These are phyloP conservation scores for Caenorhabditis afra DNA, from an alignment of 2,888 invertebrate genomes.

Conservation along the genomic window DNA sequence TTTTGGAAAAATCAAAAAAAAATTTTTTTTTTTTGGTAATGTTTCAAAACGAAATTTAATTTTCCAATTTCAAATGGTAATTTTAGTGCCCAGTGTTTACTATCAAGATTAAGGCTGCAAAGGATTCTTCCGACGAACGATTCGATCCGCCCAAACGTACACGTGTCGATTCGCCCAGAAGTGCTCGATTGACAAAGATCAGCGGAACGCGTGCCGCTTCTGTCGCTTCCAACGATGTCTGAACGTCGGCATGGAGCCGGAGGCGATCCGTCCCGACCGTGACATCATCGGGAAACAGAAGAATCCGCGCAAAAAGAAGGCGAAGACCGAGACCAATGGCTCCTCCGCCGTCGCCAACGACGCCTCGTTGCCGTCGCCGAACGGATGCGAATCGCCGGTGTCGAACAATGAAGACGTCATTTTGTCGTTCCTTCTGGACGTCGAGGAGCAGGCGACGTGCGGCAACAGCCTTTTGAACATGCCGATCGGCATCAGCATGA, in stretches of 20 bases:
- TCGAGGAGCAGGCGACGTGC: slow-evolving; percentile 68
- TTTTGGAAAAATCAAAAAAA: too few species aligned
- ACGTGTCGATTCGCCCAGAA: slow-evolving; percentile 75
- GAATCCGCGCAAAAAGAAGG: slow-evolving; percentile 77
- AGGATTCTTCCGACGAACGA: slow-evolving; percentile 79
- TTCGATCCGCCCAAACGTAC: slow-evolving; percentile 76
- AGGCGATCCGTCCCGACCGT: slow-evolving; percentile 79
- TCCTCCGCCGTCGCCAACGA: slow-evolving; percentile 45
- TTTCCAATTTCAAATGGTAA: too few species aligned
- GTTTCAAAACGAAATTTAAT: too few species aligned
- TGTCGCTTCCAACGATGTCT: slow-evolving; percentile 79
- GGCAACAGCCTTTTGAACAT: slow-evolving; percentile 33
- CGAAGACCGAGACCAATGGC: slow-evolving; percentile 61
- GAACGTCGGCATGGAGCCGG: slow-evolving; percentile 79
- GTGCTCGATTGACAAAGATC: slow-evolving; percentile 79
- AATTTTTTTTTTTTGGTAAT: too few species aligned
- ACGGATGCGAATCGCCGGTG: slow-evolving; percentile 51
- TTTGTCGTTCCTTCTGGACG: slow-evolving; percentile 71
- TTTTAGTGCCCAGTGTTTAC: too few species aligned
- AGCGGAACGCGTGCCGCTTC: slow-evolving; percentile 77
- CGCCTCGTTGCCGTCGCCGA: slow-evolving; percentile 72
- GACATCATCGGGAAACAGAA: slow-evolving; percentile 80
- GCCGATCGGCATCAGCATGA: slow-evolving; percentile 59
- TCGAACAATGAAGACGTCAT: slow-evolving; percentile 71
- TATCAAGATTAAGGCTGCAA: slow-evolving; percentile 71